Conservation (phyloP, 2,113 vertebrate genomes). For the Aspiorhynchus laticeps region DNA sequence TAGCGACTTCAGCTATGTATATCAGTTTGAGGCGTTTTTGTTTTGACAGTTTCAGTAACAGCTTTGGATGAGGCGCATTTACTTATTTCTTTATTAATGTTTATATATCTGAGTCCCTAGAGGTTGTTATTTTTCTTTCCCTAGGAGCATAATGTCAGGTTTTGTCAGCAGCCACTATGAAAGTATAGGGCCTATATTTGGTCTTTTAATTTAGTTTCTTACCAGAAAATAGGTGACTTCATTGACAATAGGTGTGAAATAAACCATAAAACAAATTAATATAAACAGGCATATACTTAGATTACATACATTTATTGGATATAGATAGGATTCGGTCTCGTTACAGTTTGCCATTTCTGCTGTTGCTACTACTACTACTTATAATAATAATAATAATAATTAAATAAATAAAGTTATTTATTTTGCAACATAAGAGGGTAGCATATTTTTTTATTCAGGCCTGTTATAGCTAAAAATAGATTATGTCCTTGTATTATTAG, state of each 20-base stretch:
- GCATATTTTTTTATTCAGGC: no score
- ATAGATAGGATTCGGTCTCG: no score
- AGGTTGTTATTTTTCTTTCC: conserved; percentile 15
- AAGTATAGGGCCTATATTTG: background rate
- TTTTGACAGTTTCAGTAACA: conserved; percentile 33
- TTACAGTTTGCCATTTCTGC: no score
- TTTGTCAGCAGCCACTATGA: background rate
- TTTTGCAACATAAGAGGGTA: no score
- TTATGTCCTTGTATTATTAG: no score
- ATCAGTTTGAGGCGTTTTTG: conserved; percentile 23
- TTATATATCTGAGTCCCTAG: background rate
- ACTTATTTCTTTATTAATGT: conserved; percentile 14
- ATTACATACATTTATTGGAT: no score
- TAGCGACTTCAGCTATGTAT: background rate
- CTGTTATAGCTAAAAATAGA: no score
- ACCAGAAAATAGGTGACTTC: background rate
- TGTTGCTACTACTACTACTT: no score
- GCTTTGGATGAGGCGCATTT: background rate
- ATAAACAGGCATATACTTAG: background rate
- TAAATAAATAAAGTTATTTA: no score
- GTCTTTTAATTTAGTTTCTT: background rate
- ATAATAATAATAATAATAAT: no score
- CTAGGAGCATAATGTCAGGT: conserved; percentile 16
- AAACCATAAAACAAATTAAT: background rate
- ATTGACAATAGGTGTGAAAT: background rate